These are phyloP conservation scores for Drosophila cardini DNA, from an alignment of 1,140 invertebrate genomes.

Conservation along the genomic window DNA sequence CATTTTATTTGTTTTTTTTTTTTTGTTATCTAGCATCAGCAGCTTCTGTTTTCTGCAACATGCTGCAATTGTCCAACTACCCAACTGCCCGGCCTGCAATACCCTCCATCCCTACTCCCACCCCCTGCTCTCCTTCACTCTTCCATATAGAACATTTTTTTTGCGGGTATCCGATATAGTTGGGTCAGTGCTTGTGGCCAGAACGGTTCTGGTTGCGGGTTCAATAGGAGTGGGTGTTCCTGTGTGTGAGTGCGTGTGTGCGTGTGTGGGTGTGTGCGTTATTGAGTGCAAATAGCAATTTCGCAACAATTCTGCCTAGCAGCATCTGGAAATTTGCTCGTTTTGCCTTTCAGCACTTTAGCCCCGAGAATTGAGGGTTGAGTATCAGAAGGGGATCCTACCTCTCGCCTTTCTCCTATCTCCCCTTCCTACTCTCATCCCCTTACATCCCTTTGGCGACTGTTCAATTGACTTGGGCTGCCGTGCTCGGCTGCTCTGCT, in stretches of 20 bases:
- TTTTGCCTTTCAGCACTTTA: slow-evolving; percentile 81
- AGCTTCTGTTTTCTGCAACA: slow-evolving; percentile 46
- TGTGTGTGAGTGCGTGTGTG: neutral
- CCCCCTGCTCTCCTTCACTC: slow-evolving; percentile 10
- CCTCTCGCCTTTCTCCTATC: neutral
- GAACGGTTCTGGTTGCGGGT: slow-evolving; percentile 83
- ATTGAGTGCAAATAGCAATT: slow-evolving; percentile 85
- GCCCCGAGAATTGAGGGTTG: slow-evolving; percentile 61
- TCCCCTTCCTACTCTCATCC: neutral
- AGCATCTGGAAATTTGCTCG: slow-evolving; percentile 60
- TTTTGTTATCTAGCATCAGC: slow-evolving; percentile 6
- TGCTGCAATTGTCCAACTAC: slow-evolving; percentile 63
- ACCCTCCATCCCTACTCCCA: neutral
- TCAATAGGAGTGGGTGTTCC: slow-evolving; percentile 12
- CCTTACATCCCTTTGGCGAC: neutral
- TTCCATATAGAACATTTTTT: slow-evolving; percentile 72
- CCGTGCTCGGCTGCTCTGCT: neutral
- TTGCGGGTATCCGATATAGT: slow-evolving; percentile 84
- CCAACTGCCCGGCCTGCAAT: slow-evolving; percentile 25
- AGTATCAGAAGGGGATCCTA: slow-evolving; percentile 2
- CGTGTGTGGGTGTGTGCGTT: slow-evolving; percentile 53
- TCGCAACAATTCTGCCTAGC: slow-evolving; percentile 78
- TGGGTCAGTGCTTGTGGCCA: slow-evolving; percentile 85
- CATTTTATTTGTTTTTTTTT: slow-evolving; percentile 56
- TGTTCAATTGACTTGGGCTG: slow-evolving; percentile 59